phyloP scores from a whole-genome alignment of 2,797 vertebrate genomes.

The Periophthalmus magnuspinnatus region DNA sequence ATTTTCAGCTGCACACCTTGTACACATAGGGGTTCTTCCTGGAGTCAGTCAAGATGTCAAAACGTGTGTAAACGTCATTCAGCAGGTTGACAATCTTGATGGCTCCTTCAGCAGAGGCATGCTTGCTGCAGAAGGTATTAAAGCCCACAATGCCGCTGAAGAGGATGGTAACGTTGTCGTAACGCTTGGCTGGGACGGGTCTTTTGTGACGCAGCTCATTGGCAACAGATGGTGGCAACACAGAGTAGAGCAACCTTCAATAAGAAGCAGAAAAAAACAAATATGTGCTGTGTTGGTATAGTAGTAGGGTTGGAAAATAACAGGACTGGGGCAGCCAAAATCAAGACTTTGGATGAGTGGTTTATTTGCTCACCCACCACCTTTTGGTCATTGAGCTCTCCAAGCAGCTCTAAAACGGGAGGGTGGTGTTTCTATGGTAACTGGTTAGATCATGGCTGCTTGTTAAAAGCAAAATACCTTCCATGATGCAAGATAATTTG shows the following conservation, averaged over 20 bases:
- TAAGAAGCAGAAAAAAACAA: neutral
- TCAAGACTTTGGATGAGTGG: slow-evolving; percentile 37
- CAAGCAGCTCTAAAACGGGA: slow-evolving; percentile 58
- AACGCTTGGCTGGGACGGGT: slow-evolving; percentile 94
- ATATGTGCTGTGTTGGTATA: slow-evolving; percentile 21
- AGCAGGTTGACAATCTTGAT: slow-evolving; percentile 99
- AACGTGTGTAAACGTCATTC: slow-evolving; percentile 97
- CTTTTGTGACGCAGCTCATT: slow-evolving; percentile 97
- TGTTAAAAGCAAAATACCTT: slow-evolving; percentile 65
- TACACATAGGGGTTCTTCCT: slow-evolving; percentile 97
- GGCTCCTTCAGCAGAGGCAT: slow-evolving; percentile 96
- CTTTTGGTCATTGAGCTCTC: slow-evolving; percentile 63
- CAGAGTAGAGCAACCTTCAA: slow-evolving; percentile 91
- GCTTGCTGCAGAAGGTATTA: slow-evolving; percentile 96
- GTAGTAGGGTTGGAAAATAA: slow-evolving; percentile 17
- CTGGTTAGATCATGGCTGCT: slow-evolving; percentile 66
- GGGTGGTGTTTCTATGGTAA: slow-evolving; percentile 70
- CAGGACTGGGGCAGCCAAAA: slow-evolving; percentile 31
- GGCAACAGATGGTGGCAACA: slow-evolving; percentile 94
- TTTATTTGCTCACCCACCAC: slow-evolving; percentile 62
- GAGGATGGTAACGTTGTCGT: slow-evolving; percentile 96
- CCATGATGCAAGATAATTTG: slow-evolving; percentile 56
- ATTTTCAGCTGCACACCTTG: slow-evolving; percentile 81
- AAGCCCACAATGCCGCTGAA: slow-evolving; percentile 98
- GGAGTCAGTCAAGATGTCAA: slow-evolving; percentile 97